Evolutionary conservation across 2,113 vertebrate genomes (phyloP), one percentile per base, ranked within the genome.

Genomic region (Melozone crissalis): DNA sequence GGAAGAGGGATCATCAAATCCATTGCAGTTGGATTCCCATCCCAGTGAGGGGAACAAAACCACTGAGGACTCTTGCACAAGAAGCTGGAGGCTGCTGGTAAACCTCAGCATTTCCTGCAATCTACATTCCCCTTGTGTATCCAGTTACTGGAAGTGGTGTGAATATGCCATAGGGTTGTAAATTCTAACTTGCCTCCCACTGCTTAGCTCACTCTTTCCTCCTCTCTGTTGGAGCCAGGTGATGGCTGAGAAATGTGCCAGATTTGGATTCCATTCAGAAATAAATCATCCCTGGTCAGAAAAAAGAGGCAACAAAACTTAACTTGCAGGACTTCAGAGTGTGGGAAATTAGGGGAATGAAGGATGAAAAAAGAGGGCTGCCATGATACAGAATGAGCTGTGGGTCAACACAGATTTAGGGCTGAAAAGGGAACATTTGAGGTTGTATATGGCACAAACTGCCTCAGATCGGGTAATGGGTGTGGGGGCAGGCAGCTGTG

Each of bases 61-160:
- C 66, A 33, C 37, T 65, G n/a, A 73, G 35, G 43, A 51, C 33
- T 84, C 69, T 95, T 95, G 89, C 20, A 11, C 75, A 93, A 95
- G 79, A 82, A 87, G 58, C 66, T 10, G 12, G 49, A 93, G 67
- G 59, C 87, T 89, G 87, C 71, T 93, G 79, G 93, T 91, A 91
- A 95, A 67, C 82, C 84, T 93, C 75, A 85, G 67, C 21, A 43
- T 82, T 95, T 93, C 87, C 71, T 87, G 81, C 49, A 33, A 55
- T 87, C 62, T 28, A 1, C 5, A 10, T 75, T 94, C 66, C 44
- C 93, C 44, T 65, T 81, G 69, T 41, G 73, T 81, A 72, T 93
- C 61, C 87, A 89, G 66, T 95, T 95, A 91, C 87, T 79, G 89
- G 84, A 95, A 91, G 91, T 71, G 51, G 52, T 89, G 89, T 84